Evolutionary conservation across 2,888 invertebrate species (phyloP), one percentile per base, ranked within the genome.

Genomic region (Pollenia labialis): DNA sequence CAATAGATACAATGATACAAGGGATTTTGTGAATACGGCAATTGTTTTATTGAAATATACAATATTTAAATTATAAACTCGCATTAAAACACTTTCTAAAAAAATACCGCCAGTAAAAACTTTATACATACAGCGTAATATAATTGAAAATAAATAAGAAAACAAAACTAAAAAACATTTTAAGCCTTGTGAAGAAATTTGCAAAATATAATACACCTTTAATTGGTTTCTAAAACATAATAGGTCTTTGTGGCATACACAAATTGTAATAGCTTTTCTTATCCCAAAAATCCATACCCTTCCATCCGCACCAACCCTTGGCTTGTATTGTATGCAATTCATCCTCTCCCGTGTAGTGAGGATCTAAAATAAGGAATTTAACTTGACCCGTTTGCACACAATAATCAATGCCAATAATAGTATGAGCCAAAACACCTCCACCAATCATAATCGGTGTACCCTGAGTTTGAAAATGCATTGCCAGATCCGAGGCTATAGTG

Each of bases 401-500:
- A 91, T 96, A 97, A 92, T 98, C 97, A 1, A 99, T 96, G 2
- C 99, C 99, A 79, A 99, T 94, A 89, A 99, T 99, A 62, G 99
- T 99, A 92, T 99, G 99, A 1, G 99, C 99, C 90, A 99, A 94
- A 52, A 98, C 98, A 88, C 99, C 99, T 32, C 99, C 99, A 96
- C 99, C 99, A 90, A 99, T 99, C 99, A 99, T 99, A 83, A 99
- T 95, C 32, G 99, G 99, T 44, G 98, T 97, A 72, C 99, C 99
- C 90, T 98, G 96, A 62, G 95, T 96, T 90, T 97, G 95, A 92
- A 99, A 99, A 94, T 99, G 99, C 92, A 96, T 95, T 3, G 96
- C 94, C 87, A 99, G 94, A 91, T 98, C 97, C 42, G 97, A 95
- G 8, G 96, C 97, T 91, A 97, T 96, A 46, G 94, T 94, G 8